Conservation (phyloP, 2,797 vertebrate genomes). For the Lagorchestes hirsutus region DNA sequence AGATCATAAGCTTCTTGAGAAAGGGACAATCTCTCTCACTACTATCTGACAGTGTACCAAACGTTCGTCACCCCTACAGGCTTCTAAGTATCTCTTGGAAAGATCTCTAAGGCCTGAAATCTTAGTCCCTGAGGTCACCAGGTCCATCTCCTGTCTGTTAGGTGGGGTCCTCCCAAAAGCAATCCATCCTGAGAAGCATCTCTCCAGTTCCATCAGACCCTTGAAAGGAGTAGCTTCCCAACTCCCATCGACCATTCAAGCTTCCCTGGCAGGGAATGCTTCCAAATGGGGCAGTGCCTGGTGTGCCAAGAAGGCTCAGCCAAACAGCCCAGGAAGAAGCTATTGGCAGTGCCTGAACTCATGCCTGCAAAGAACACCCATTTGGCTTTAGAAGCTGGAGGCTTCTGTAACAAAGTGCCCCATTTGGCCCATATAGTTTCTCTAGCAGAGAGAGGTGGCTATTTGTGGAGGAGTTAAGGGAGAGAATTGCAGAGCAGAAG, state of each 20-base stretch:
- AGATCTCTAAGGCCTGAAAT: neutral
- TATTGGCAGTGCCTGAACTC: neutral
- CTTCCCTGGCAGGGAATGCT: neutral
- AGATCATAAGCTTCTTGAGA: neutral
- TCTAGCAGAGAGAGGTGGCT: slow-evolving; percentile 32
- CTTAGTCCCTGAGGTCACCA: neutral
- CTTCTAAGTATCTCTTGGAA: neutral
- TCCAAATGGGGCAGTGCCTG: neutral
- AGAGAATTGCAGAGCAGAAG: slow-evolving; percentile 45
- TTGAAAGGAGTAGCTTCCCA: neutral
- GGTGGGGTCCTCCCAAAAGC: neutral
- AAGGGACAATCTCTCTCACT: neutral
- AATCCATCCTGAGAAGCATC: neutral
- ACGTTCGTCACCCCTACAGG: neutral
- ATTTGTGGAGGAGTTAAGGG: slow-evolving; percentile 18
- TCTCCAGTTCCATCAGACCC: neutral
- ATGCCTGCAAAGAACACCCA: neutral
- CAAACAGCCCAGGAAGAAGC: neutral
- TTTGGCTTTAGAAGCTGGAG: slow-evolving; percentile 33
- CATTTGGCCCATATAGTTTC: neutral
- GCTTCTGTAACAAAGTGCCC: slow-evolving; percentile 36
- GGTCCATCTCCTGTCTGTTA: neutral
- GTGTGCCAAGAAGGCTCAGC: neutral
- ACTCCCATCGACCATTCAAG: neutral
- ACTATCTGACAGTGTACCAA: neutral